Evolutionary conservation across 2,888 invertebrate species (phyloP).

Genomic region (Ormia ochracea): DNA sequence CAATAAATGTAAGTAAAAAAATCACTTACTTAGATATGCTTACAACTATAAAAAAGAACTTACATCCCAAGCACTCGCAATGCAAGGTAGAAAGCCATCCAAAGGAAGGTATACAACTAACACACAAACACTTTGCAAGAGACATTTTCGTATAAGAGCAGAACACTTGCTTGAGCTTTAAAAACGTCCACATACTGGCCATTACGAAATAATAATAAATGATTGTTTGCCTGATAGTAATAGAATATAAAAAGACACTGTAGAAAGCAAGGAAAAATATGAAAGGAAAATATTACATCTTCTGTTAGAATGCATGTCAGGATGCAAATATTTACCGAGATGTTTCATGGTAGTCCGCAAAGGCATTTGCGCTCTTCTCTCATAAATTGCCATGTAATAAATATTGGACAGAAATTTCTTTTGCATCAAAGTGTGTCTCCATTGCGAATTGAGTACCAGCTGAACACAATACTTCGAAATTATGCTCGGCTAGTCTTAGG

Average conservation of each 20-base stretch:
- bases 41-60: neutral
- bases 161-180: neutral
- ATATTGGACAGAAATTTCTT: conserved; percentile 30
- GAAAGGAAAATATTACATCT: conserved; percentile 30
- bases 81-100: neutral
- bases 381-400: conserved; percentile 31
- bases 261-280: neutral
- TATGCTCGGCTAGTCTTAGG: conserved; percentile 18
- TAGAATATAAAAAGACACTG: neutral
- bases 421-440: conserved; percentile 30
- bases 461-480: conserved; percentile 14
- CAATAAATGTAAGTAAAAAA: neutral
- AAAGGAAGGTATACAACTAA: conserved; percentile 6
- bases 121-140: neutral
- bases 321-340: conserved; percentile 62
- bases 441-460: conserved; percentile 34
- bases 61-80: conserved; percentile 16
- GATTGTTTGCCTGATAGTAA: neutral
- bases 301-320: conserved; percentile 28
- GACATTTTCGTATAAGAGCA: neutral
- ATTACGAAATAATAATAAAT: conserved; percentile 4
- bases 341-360: neutral
- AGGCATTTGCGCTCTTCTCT: neutral
- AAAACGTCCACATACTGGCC: conserved; percentile 47
- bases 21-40: neutral